Conservation (phyloP, 2,797 vertebrate species). For the Pampus argenteus region DNA sequence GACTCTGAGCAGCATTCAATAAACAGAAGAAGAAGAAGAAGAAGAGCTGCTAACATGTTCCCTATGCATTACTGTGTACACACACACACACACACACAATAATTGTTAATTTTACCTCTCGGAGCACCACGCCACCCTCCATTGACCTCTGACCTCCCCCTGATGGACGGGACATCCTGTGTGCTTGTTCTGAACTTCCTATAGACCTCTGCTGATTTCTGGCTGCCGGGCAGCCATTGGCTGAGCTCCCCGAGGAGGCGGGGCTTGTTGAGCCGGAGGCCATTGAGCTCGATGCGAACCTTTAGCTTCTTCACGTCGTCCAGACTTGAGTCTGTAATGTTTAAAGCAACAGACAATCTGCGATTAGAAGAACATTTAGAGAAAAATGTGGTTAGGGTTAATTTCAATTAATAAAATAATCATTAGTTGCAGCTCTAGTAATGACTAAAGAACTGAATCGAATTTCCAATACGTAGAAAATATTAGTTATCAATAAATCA, state of each 20-base stretch:
- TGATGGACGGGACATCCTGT: constrained; percentile 82
- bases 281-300: constrained; percentile 95
- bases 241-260: constrained; percentile 87
- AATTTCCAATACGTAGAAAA: too few species aligned
- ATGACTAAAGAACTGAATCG: too few species aligned
- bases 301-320: constrained; percentile 95
- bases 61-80: constrained; percentile 34
- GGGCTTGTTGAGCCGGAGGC: constrained; percentile 93
- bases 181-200: constrained; percentile 78
- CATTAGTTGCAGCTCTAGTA: too few species aligned
- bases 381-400: too few species aligned
- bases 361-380: neutral
- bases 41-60: constrained; percentile 47
- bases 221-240: constrained; percentile 85
- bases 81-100: too few species aligned
- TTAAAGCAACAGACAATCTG: neutral
- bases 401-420: too few species aligned
- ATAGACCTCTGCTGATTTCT: constrained; percentile 79
- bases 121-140: constrained; percentile 86
- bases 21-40: constrained; percentile 35
- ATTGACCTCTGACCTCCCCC: constrained; percentile 88
- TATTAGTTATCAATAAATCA: too few species aligned
- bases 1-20: constrained; percentile 32
- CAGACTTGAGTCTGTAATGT: constrained; percentile 82
- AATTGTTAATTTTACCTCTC: constrained; percentile 85